Conservation (phyloP, 2,113 vertebrate genomes). For the Lepidothrix coronata region DNA sequence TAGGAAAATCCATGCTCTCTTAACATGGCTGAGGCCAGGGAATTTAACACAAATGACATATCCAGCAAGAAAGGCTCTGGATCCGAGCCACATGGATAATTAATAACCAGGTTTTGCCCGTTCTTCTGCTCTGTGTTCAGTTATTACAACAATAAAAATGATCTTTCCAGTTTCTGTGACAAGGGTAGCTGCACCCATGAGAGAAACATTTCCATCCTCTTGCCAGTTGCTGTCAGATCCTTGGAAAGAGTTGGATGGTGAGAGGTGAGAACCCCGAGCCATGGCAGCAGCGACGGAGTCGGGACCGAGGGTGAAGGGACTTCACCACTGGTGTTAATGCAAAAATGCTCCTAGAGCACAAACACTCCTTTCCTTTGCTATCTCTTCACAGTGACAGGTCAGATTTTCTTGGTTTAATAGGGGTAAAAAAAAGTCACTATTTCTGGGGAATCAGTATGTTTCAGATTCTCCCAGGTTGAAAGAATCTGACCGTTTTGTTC, state of each 20-base stretch:
- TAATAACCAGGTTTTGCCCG: not conserved
- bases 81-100: not conserved
- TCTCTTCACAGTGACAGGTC: fast-evolving
- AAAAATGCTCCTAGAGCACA: not conserved
- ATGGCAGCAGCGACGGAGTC: fast-evolving
- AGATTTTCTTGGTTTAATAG: not conserved
- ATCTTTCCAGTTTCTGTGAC: not conserved
- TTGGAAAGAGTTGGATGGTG: not conserved
- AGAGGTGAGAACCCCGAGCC: not conserved
- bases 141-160: not conserved
- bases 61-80: not conserved
- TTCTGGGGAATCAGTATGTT: not conserved
- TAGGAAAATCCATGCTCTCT: not conserved
- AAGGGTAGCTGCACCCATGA: not conserved
- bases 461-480: not conserved
- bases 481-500: not conserved
- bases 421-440: fast-evolving
- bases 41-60: not conserved
- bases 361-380: not conserved
- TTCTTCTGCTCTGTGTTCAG: not conserved
- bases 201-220: fast-evolving
- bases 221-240: not conserved
- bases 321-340: not conserved
- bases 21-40: fast-evolving
- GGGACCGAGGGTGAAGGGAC: not conserved